phyloP scores from a whole-genome alignment of 2,888 invertebrate genomes.

The Mythimna albipuncta region DNA sequence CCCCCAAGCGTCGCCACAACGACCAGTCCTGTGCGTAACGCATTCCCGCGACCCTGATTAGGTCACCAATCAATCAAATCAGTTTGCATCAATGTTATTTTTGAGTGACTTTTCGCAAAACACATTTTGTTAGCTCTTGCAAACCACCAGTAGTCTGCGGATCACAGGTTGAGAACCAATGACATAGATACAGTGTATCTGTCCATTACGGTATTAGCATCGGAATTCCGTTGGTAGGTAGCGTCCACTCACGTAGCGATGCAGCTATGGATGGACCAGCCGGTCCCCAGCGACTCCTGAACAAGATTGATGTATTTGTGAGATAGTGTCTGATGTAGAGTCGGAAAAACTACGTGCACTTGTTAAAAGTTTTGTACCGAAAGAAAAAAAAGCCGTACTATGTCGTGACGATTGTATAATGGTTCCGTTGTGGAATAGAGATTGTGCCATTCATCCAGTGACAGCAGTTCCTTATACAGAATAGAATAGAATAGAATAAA shows the following conservation, averaged over 20 bases:
- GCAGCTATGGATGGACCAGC: constrained; percentile 66
- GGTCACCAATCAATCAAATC: too few species aligned
- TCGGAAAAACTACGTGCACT: constrained; percentile 64
- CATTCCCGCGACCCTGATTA: too few species aligned
- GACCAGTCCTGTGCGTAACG: too few species aligned
- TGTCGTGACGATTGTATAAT: not conserved
- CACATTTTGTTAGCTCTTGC: not conserved
- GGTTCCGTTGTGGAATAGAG: not conserved
- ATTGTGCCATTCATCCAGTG: not conserved
- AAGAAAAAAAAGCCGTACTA: constrained; percentile 29
- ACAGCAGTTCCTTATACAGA: too few species aligned
- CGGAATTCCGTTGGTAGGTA: constrained; percentile 74
- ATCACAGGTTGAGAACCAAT: not conserved
- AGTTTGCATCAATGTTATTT: not conserved
- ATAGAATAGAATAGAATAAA: too few species aligned
- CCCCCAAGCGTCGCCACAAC: too few species aligned
- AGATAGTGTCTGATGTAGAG: constrained; percentile 70
- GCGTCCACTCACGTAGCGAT: constrained; percentile 72
- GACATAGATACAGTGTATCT: constrained; percentile 55
- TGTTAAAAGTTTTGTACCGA: constrained; percentile 57
- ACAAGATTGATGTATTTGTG: constrained; percentile 85
- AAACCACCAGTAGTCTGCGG: not conserved
- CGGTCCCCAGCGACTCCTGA: constrained; percentile 80
- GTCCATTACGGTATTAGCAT: constrained; percentile 76
- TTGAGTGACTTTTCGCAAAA: not conserved